phyloP scores from a whole-genome alignment of 2,888 invertebrate genomes.

The Achlya flavicornis region DNA sequence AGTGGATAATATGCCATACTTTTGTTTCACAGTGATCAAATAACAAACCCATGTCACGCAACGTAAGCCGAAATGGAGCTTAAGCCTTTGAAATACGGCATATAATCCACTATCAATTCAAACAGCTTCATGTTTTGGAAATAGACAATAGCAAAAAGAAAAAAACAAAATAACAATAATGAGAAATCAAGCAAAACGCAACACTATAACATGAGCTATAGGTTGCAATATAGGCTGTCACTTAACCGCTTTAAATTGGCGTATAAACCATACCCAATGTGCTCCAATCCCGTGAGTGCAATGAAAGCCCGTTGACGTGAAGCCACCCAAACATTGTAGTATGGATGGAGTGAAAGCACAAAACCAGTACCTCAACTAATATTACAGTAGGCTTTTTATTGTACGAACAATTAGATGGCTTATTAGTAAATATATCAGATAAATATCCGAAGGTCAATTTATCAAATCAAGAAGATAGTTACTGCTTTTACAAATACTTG shows the following conservation, averaged over 20 bases:
- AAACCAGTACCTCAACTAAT: neutral
- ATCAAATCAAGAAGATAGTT: neutral
- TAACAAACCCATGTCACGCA: too few relatives aligned
- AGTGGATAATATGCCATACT: too few relatives aligned
- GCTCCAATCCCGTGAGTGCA: constrained; percentile 58
- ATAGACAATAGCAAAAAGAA: neutral
- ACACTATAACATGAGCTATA: constrained; percentile 1
- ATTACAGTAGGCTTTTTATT: neutral
- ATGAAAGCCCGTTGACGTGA: constrained; percentile 58
- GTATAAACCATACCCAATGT: constrained; percentile 51
- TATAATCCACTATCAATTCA: too few relatives aligned
- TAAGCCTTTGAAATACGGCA: too few relatives aligned
- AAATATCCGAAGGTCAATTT: too few relatives aligned
- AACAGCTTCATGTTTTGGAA: too few relatives aligned
- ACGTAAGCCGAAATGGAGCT: too few relatives aligned
- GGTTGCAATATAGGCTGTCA: constrained; percentile 44
- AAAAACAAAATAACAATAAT: constrained; percentile 16
- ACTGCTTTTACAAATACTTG: neutral
- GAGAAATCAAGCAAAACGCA: constrained; percentile 15
- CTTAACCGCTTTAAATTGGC: constrained; percentile 54
- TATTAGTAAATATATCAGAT: too few relatives aligned
- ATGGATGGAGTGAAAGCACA: constrained; percentile 1
- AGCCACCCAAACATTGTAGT: constrained; percentile 16
- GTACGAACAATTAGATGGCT: too few relatives aligned
- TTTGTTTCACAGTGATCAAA: too few relatives aligned